Evolutionary conservation across 2,888 invertebrate species (phyloP), one percentile per base, ranked within the genome.

Genomic region (Torymus auratus): DNA sequence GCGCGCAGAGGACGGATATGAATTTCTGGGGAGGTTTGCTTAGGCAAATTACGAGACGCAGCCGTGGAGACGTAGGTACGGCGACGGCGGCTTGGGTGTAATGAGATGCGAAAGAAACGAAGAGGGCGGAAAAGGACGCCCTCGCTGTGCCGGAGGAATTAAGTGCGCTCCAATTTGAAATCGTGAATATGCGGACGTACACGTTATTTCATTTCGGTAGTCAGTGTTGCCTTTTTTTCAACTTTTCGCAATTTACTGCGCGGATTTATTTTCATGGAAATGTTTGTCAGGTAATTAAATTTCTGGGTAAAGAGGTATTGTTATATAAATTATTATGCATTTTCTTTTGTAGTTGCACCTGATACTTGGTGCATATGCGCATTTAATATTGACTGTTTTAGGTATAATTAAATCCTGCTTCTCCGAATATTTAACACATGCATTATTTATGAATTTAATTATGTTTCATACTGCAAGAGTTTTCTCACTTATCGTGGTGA

Each of bases 1-100:
- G 28, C 28, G 28, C 28, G 28, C 28, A 17, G 58, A 17, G 60
- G 75, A 67, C 80, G 86, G 85, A 87, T 88, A 88, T 88, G 88
- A 87, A 88, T 86, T 85, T 85, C 86, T 82, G 78, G 85, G 82
- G 83, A 83, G 86, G 87, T 88, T 88, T 88, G 86, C 87, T 87
- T 86, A 88, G 86, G 88, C 85, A 88, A 88, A 88, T 87, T 87
- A 86, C 85, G 84, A 85, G 86, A 86, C 73, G 85, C 70, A 83
- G 80, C 41, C 53, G 56, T 20, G 23, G 28, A 28, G 28, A 28
- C 28, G 28, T 7, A 28, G 28, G 28, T n/a, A n/a, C 28, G 3
- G 28, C 28, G 28, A 28, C 28, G 28, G 28, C 20, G 65, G 60
- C 41, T 2, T 14, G 15, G 23, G 58, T 67, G 67, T 75, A 78